These are phyloP conservation scores for Aptenodytes patagonicus DNA, from an alignment of 2,113 vertebrate species.

Conservation along the genomic window DNA sequence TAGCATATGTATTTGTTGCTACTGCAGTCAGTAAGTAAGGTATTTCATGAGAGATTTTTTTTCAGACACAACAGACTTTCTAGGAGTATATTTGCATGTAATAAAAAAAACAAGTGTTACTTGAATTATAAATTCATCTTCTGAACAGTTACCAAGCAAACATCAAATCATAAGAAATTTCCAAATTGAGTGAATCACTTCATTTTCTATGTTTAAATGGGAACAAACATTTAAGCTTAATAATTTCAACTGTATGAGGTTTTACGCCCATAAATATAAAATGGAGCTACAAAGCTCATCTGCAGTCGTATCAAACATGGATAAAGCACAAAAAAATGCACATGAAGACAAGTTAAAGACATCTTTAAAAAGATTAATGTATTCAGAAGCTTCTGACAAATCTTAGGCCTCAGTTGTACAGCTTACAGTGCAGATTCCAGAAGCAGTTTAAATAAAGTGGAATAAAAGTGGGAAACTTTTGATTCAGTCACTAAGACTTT, in stretches of 20 bases:
- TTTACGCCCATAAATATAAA: neutral
- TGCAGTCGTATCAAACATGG: neutral
- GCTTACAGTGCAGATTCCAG: neutral
- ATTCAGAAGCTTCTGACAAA: neutral
- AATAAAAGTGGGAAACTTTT: neutral
- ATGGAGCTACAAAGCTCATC: neutral
- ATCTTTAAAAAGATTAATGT: neutral
- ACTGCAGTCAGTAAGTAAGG: neutral
- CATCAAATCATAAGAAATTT: neutral
- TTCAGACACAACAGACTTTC: neutral
- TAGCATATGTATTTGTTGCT: neutral
- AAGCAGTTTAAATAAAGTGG: neutral
- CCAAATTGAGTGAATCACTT: neutral
- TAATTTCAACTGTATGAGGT: neutral
- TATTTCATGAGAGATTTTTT: neutral
- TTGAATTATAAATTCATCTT: neutral
- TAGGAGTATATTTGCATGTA: neutral
- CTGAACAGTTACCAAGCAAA: neutral
- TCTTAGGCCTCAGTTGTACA: neutral
- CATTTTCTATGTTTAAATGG: neutral
- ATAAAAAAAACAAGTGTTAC: neutral
- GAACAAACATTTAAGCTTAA: neutral
- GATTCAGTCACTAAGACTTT: neutral
- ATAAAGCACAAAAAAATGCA: neutral
- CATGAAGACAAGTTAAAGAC: neutral